Conservation (phyloP, 2,888 invertebrate genomes). For the Drosophila nr. perissopoda region DNA sequence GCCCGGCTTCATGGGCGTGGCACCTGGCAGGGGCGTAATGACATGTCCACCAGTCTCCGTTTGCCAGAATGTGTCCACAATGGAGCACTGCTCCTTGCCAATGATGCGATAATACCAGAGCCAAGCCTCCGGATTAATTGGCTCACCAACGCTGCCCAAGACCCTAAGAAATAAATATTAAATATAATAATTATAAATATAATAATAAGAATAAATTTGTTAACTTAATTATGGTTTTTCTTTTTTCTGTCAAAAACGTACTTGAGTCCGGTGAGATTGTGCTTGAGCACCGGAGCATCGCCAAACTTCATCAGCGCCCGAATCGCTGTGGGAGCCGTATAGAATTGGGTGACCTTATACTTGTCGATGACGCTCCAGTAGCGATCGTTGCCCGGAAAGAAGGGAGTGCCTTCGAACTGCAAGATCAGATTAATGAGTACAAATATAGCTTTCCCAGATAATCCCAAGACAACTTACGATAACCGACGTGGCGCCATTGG, state of each 20-base stretch:
- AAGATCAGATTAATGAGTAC: slow-evolving; percentile 51
- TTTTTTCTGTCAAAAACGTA: slow-evolving; percentile 50
- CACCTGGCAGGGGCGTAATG: slow-evolving; percentile 97
- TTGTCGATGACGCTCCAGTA: slow-evolving; percentile 97
- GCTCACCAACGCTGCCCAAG: slow-evolving; percentile 98
- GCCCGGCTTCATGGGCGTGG: slow-evolving; percentile 98
- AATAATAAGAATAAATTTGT: slow-evolving; percentile 70
- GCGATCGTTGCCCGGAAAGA: slow-evolving; percentile 96
- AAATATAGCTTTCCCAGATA: neutral
- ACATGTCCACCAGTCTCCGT: slow-evolving; percentile 99
- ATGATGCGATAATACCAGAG: slow-evolving; percentile 95
- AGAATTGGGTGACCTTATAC: slow-evolving; percentile 97
- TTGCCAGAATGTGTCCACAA: slow-evolving; percentile 99
- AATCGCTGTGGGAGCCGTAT: slow-evolving; percentile 99
- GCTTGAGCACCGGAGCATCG: slow-evolving; percentile 92
- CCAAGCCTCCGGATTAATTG: slow-evolving; percentile 99
- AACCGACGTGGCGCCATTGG: slow-evolving; percentile 96
- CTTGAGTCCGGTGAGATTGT: slow-evolving; percentile 84
- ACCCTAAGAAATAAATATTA: slow-evolving; percentile 87
- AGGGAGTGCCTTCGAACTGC: slow-evolving; percentile 98
- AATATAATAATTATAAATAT: neutral
- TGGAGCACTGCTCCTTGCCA: slow-evolving; percentile 93
- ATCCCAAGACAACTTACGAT: slow-evolving; percentile 88
- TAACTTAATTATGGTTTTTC: neutral
- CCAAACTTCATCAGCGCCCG: slow-evolving; percentile 98